phyloP scores from a whole-genome alignment of 2,888 invertebrate species.

The Dolichomitus sp. region DNA sequence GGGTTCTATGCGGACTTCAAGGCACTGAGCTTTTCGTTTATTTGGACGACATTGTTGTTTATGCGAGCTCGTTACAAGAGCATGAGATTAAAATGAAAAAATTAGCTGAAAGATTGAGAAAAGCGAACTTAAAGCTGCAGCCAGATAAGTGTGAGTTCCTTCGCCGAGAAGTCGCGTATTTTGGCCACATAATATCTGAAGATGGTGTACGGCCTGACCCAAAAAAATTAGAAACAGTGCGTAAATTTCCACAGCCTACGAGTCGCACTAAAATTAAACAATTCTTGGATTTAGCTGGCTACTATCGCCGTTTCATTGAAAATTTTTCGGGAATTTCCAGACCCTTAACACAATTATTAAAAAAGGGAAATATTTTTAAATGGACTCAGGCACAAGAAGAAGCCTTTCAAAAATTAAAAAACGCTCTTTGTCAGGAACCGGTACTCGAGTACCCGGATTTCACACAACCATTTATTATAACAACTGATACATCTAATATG shows the following conservation, averaged over 20 bases:
- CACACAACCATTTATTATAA: no score
- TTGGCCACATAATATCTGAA: constrained; percentile 74
- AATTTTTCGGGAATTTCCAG: constrained; percentile 66
- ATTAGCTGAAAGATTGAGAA: constrained; percentile 32
- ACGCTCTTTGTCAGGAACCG: constrained; percentile 58
- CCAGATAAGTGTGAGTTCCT: constrained; percentile 74
- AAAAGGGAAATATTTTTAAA: constrained; percentile 35
- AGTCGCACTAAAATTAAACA: no score
- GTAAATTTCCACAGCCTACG: no score
- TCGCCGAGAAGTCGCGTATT: constrained; percentile 71
- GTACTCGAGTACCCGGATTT: constrained; percentile 67
- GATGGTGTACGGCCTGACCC: no score
- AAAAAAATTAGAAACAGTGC: no score
- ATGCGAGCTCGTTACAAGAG: constrained; percentile 34
- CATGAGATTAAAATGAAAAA: constrained; percentile 34
- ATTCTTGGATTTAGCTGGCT: no score
- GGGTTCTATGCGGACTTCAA: no score
- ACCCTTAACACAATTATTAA: constrained; percentile 54
- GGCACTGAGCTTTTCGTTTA: constrained; percentile 44
- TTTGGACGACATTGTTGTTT: constrained; percentile 53
- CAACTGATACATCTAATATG: no score
- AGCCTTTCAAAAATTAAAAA: constrained; percentile 60
- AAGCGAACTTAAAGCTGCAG: constrained; percentile 63
- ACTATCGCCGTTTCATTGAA: constrained; percentile 77
- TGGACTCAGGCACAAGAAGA: constrained; percentile 48